These are phyloP conservation scores for Apamea crenata DNA, from an alignment of 2,888 invertebrate genomes.

Conservation along the genomic window DNA sequence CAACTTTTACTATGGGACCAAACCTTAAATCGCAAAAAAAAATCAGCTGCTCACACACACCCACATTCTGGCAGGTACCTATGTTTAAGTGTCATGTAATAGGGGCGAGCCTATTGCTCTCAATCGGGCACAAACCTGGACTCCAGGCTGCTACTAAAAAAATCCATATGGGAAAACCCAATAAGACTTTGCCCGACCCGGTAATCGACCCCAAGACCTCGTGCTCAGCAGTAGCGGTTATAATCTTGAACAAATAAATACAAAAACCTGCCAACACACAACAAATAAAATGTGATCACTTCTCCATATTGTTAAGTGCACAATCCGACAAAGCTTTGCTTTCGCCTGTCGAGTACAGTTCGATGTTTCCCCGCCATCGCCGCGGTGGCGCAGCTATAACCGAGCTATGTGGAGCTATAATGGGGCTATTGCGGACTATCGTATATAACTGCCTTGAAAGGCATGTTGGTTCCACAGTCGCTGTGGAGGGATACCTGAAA, in stretches of 20 bases:
- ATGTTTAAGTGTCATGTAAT: background rate
- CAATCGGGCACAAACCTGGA: background rate
- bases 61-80: background rate
- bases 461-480: slow-evolving; percentile 27
- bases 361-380: slow-evolving; percentile 25
- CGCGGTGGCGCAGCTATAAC: background rate
- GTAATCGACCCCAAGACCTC: background rate
- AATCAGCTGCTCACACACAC: no score
- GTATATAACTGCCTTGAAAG: slow-evolving; percentile 13
- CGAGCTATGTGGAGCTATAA: slow-evolving; percentile 9
- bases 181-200: background rate
- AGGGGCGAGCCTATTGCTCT: background rate
- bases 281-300: slow-evolving; percentile 37
- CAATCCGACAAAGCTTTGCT: slow-evolving; percentile 41
- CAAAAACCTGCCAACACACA: background rate
- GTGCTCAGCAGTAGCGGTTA: background rate
- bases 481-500: background rate
- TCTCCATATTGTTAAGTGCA: slow-evolving; percentile 23
- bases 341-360: slow-evolving; percentile 42
- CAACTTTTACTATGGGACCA: no score
- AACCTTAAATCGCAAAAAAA: no score
- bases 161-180: background rate
- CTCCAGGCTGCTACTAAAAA: background rate
- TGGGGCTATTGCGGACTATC: background rate
- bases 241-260: slow-evolving; percentile 13